Percentiles rank a stretch among this genome's conserved stretches.
Conservation (phyloP, 1,140 invertebrate species). For the Pinna nobilis region DNA sequence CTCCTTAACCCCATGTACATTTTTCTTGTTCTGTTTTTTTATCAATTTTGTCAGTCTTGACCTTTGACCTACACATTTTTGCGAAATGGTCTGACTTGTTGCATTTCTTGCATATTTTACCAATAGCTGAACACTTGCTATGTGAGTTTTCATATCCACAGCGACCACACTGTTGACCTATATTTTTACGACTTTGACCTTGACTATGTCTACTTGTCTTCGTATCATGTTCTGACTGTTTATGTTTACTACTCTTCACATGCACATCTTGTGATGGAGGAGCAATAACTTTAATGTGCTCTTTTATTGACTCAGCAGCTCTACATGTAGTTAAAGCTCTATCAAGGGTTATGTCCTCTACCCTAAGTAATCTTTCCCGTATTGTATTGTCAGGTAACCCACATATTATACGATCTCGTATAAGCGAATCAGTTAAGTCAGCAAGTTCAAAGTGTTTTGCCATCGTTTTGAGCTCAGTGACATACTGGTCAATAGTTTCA, state of each 20-base stretch:
- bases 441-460: no score
- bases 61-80: slow-evolving; percentile 1
- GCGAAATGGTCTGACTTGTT: not conserved
- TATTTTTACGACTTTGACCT: not conserved
- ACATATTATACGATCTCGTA: no score
- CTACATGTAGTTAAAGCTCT: not conserved
- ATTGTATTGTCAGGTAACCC: not conserved
- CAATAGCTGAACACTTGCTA: not conserved
- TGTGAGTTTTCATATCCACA: not conserved
- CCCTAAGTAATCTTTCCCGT: not conserved
- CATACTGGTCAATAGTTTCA: no score
- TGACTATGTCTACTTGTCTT: not conserved
- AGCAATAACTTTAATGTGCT: not conserved
- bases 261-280: no score
- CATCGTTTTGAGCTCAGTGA: no score
- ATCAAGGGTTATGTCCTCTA: not conserved
- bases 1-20: no score
- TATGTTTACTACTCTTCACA: not conserved
- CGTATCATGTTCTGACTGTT: not conserved
- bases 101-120: no score
- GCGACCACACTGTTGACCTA: not conserved
- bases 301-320: not conserved
- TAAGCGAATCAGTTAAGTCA: no score
- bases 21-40: no score
- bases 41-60: no score